Evolutionary conservation across 2,888 invertebrate genomes (phyloP).

Genomic region (Anodontia alba): DNA sequence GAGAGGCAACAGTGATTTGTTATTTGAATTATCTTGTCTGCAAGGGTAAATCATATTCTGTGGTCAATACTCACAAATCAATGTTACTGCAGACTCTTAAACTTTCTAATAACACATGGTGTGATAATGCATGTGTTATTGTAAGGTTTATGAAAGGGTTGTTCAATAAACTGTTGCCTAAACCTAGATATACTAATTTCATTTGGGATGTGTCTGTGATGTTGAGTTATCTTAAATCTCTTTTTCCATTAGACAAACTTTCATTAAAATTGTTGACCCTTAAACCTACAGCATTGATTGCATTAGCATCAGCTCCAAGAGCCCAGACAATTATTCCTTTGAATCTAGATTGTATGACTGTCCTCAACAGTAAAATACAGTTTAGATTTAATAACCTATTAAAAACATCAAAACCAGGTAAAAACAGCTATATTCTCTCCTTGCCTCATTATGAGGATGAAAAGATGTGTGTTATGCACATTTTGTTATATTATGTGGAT

Average conservation of each 20-base stretch:
- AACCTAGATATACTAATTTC: neutral
- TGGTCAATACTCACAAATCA: too few species aligned
- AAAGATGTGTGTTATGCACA: slow-evolving; percentile 12
- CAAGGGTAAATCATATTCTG: too few species aligned
- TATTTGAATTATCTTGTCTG: neutral
- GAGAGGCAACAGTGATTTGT: neutral
- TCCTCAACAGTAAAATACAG: too few species aligned
- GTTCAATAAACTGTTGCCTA: neutral
- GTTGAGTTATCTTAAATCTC: neutral
- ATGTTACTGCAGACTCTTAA: too few species aligned
- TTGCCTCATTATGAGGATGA: neutral
- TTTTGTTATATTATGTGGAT: neutral
- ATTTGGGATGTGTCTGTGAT: too few species aligned
- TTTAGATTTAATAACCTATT: too few species aligned
- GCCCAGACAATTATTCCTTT: neutral
- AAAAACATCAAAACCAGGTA: too few species aligned
- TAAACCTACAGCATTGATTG: slow-evolving; percentile 18
- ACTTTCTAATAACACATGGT: too few species aligned
- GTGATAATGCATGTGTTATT: too few species aligned
- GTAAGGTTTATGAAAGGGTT: too few species aligned
- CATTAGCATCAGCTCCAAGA: slow-evolving; percentile 20
- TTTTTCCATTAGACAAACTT: slow-evolving; percentile 10
- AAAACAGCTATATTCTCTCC: too few species aligned
- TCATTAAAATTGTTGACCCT: slow-evolving; percentile 25
- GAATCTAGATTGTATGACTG: slow-evolving; percentile 10